These are phyloP conservation scores for Buathra laborator DNA, from an alignment of 2,888 invertebrate species.

Conservation along the genomic window DNA sequence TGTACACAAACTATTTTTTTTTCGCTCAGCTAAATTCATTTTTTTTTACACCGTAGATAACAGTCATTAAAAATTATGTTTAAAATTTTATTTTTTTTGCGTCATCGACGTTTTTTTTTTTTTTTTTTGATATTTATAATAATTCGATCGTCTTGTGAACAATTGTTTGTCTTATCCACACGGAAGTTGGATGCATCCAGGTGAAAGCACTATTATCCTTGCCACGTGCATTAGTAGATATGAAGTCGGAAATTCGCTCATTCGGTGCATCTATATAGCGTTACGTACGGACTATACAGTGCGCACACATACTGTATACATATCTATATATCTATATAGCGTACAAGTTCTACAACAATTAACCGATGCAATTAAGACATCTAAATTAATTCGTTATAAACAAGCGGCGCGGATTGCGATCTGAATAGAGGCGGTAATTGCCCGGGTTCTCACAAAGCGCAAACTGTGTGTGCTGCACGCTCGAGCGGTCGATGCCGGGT, in stretches of 20 bases:
- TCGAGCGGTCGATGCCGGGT: constrained; percentile 46
- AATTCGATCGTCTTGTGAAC: neutral
- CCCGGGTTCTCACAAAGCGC: constrained; percentile 83
- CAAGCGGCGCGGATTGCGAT: constrained; percentile 76
- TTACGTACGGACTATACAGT: constrained; percentile 30
- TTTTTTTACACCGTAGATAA: neutral
- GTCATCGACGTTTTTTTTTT: neutral
- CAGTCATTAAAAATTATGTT: neutral
- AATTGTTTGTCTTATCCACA: constrained; percentile 54
- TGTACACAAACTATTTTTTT: neutral
- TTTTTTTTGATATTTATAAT: neutral
- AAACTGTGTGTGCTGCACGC: constrained; percentile 58
- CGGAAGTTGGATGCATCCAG: constrained; percentile 53
- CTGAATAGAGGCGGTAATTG: constrained; percentile 81
- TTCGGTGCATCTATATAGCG: constrained; percentile 26
- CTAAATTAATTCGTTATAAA: constrained; percentile 83
- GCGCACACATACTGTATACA: neutral
- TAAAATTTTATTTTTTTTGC: neutral
- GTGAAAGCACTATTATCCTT: constrained; percentile 62
- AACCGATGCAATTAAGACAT: constrained; percentile 84
- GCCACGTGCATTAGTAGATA: constrained; percentile 29
- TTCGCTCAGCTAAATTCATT: neutral
- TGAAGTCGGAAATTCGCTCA: constrained; percentile 43
- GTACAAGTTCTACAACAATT: constrained; percentile 79
- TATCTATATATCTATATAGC: constrained; percentile 13